A percentile compares a stretch with the other conserved stretches of the same genome.
Evolutionary conservation across 2,113 vertebrate genomes (phyloP).

Genomic region (Colius striatus): DNA sequence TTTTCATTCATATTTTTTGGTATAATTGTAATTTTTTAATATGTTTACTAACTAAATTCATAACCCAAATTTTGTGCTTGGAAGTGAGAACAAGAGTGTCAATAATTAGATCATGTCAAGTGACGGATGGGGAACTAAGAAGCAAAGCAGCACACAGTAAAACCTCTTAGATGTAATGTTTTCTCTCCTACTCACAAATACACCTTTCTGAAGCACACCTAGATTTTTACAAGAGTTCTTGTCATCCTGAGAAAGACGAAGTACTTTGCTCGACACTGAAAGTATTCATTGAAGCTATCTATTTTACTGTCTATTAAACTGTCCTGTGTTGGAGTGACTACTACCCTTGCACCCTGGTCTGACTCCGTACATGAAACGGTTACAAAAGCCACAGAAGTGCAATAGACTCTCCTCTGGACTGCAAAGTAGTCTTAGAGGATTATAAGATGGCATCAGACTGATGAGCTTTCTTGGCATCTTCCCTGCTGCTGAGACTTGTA

Average conservation of each 20-base stretch:
- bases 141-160: neutral
- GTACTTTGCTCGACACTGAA: neutral
- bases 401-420: neutral
- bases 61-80: neutral
- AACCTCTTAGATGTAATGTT: neutral
- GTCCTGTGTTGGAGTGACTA: neutral
- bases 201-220: neutral
- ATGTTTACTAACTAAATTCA: neutral
- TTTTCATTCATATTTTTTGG: neutral
- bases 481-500: neutral
- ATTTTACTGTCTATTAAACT: neutral
- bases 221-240: neutral
- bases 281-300: neutral
- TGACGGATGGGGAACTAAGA: neutral
- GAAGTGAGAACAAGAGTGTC: neutral
- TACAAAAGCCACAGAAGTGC: neutral
- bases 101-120: neutral
- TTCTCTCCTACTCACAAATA: neutral
- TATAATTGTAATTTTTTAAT: neutral
- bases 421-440: neutral
- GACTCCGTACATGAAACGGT: neutral
- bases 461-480: neutral
- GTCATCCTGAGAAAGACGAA: neutral
- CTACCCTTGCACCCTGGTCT: neutral
- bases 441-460: neutral